Evolutionary conservation across 2,113 vertebrate genomes (phyloP), one percentile per base, ranked within the genome.

Genomic region (Phycodurus eques): DNA sequence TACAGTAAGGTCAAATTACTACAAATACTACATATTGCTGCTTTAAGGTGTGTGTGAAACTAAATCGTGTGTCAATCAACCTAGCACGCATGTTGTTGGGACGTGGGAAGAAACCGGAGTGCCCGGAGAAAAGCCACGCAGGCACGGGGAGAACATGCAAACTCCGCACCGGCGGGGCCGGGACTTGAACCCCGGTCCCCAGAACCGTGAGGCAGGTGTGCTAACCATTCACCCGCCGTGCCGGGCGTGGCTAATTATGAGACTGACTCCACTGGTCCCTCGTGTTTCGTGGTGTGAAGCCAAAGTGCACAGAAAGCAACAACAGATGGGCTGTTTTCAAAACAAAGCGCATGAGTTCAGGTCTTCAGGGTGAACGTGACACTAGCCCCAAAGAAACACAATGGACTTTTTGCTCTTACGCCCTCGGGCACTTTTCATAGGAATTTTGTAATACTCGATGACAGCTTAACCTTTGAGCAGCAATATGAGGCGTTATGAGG

Each of bases 271-370:
- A 53, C 80, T 75, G 76, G 76, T 87, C 79, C 70, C 76, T 68
- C 72, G 31, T 27, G 70, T 76, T 77, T 75, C 27, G 49, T 19
- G 15, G 49, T 56, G 61, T 75, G 79, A 67, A 76, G 64, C 84
- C 74, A 75, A 57, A 76, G 71, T 62, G 72, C 74, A 82, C 56
- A 2, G 10, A 72, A 43, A 77, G 79, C 67, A 77, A 65, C 11
- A 74, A 87, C 81, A 75, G 74, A 54, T 62, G 9, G 5, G 27
- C 76, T 90, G 79, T 87, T 90, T 76, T 72, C 85, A 79, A 80
- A 80, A 83, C 80, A 88, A 83, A 89, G 77, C 57, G 11, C 43
- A 5, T 27, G 51, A 81, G 75, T 66, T 51, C 49, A 51, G 49
- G 49, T 67, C 60, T 60, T 76, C 66, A 71, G 56, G 15, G 49